A percentile compares a stretch with the other conserved stretches of the same genome.
These are phyloP conservation scores for Barbus barbus DNA, from an alignment of 2,113 vertebrate species.

Conservation along the genomic window DNA sequence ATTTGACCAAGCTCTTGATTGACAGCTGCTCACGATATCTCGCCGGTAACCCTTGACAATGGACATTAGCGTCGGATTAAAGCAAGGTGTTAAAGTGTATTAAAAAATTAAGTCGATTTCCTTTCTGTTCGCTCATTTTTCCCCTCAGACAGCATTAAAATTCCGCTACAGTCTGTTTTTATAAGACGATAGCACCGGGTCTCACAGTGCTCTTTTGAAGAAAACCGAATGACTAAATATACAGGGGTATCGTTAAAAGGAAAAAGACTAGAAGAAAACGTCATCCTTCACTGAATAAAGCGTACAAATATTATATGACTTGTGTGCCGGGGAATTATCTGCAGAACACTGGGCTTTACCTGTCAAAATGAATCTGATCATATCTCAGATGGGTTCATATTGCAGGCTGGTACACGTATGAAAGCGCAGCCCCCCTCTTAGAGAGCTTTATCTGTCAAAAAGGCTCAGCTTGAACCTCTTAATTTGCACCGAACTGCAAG, in stretches of 20 bases:
- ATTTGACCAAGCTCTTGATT: slow-evolving; percentile 79
- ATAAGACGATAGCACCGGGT: slow-evolving; percentile 67
- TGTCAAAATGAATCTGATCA: slow-evolving; percentile 45
- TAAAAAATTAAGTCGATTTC: slow-evolving; percentile 78
- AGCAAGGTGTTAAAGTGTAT: slow-evolving; percentile 78
- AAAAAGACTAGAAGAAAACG: slow-evolving; percentile 4
- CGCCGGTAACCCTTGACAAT: slow-evolving; percentile 80
- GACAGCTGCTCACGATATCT: slow-evolving; percentile 80
- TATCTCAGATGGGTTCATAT: slow-evolving; percentile 35
- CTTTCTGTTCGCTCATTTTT: slow-evolving; percentile 40
- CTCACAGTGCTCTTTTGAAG: slow-evolving; percentile 70
- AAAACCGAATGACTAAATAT: slow-evolving; percentile 67
- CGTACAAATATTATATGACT: slow-evolving; percentile 64
- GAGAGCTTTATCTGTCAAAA: slow-evolving; percentile 72
- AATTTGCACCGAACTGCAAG: slow-evolving; percentile 24
- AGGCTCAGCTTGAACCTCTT: slow-evolving; percentile 63
- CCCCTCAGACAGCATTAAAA: slow-evolving; percentile 67
- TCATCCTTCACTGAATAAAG: slow-evolving; percentile 55
- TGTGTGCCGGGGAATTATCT: slow-evolving; percentile 43
- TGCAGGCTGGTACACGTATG: slow-evolving; percentile 51
- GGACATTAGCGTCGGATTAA: slow-evolving; percentile 81
- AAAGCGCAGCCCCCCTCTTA: slow-evolving; percentile 70
- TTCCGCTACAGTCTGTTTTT: slow-evolving; percentile 64
- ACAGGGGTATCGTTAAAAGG: slow-evolving; percentile 43
- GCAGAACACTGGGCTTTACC: slow-evolving; percentile 41